Conservation (phyloP, 2,113 vertebrate species). For the Gallinago media region DNA sequence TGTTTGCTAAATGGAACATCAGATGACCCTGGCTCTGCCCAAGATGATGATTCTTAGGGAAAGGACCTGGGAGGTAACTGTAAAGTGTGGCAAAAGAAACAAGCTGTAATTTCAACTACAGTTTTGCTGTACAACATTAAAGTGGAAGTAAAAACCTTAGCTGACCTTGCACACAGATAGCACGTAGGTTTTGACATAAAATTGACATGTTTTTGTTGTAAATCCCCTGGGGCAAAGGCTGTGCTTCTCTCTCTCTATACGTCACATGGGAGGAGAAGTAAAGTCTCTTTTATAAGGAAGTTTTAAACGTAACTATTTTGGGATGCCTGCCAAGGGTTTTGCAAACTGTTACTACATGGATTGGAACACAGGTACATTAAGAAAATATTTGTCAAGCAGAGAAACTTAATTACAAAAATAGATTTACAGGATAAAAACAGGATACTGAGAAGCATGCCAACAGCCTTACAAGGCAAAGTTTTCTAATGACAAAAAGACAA, state of each 20-base stretch:
- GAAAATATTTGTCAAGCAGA: conserved; percentile 39
- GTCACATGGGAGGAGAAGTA: neutral
- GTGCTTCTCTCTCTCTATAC: neutral
- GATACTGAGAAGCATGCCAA: neutral
- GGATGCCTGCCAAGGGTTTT: conserved; percentile 26
- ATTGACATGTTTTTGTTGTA: neutral
- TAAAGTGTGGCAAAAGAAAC: neutral
- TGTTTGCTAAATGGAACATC: neutral
- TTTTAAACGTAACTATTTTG: neutral
- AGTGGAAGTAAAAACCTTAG: neutral
- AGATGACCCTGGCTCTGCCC: neutral
- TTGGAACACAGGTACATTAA: conserved; percentile 26
- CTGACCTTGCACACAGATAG: neutral
- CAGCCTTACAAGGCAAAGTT: neutral
- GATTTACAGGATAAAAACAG: conserved; percentile 28
- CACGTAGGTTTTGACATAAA: neutral
- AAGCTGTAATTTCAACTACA: neutral
- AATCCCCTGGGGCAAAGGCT: conserved; percentile 11
- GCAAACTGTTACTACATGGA: conserved; percentile 16
- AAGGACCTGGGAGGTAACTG: neutral
- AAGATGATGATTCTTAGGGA: neutral
- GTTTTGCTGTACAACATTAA: neutral
- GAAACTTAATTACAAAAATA: conserved; percentile 18
- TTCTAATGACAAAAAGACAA: conserved; percentile 14
- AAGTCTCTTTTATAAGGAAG: conserved; percentile 14